A percentile compares a stretch with the other conserved stretches of the same genome.
Evolutionary conservation across 1,140 invertebrate species (phyloP).

Genomic region (Saccostrea echinata): DNA sequence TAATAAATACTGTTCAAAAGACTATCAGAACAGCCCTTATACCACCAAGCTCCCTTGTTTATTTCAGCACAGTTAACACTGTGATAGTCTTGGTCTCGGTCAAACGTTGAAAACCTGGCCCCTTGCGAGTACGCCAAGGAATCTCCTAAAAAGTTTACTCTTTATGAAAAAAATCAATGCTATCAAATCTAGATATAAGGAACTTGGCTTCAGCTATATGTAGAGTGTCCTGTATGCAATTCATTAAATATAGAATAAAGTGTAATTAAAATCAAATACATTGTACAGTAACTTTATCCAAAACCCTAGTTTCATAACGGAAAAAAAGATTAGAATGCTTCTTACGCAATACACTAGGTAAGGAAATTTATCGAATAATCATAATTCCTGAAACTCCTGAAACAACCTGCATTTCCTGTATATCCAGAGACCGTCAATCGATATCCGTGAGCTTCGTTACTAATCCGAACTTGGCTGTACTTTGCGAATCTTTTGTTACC

Average conservation of each 20-base stretch:
- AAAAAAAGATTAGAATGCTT: not conserved
- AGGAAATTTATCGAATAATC: not conserved
- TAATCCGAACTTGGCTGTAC: not conserved
- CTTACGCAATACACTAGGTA: not conserved
- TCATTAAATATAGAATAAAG: not conserved
- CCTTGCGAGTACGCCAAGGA: slow-evolving; percentile 3
- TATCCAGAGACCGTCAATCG: not conserved
- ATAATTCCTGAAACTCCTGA: not conserved
- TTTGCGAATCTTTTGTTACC: slow-evolving; percentile 10
- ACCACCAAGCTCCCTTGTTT: slow-evolving; percentile 15
- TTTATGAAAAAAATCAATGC: not conserved
- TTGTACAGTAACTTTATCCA: not conserved
- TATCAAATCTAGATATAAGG: not conserved
- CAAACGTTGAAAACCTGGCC: not conserved
- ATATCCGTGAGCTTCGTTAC: slow-evolving; percentile 4
- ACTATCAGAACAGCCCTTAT: not conserved
- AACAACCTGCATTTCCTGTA: not conserved
- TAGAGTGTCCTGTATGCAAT: not conserved
- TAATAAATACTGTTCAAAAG: not conserved
- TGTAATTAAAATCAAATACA: not conserved
- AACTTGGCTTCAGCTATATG: not conserved
- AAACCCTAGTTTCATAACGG: not conserved
- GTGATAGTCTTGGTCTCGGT: not conserved
- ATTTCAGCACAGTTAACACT: slow-evolving; percentile 6
- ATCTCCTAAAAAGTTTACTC: not conserved